Percentiles rank a stretch among this genome's conserved stretches.
These are phyloP conservation scores for Ivindomyrus marchei DNA, from an alignment of 2,113 vertebrate species.

Conservation along the genomic window DNA sequence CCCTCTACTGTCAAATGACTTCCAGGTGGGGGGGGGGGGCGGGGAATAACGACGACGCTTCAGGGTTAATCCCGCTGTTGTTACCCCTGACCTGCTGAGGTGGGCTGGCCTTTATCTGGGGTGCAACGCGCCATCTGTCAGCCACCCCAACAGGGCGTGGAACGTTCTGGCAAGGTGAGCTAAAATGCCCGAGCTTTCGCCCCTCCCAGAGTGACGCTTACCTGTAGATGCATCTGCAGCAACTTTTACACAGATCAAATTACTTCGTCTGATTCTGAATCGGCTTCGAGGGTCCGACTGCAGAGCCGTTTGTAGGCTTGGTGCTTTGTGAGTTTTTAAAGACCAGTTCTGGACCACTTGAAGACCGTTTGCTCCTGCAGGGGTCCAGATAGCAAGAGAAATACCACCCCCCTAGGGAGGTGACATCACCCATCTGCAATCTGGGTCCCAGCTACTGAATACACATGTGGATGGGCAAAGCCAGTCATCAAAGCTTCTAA, in stretches of 20 bases:
- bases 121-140: not conserved
- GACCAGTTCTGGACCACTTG: not conserved
- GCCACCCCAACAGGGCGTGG: not conserved
- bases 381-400: not conserved
- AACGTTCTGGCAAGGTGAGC: not conserved
- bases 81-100: not conserved
- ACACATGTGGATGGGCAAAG: not conserved
- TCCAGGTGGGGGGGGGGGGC: slow-evolving; percentile 23
- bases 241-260: not conserved
- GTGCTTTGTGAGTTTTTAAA: not conserved
- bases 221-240: not conserved
- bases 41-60: not conserved
- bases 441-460: not conserved
- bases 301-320: not conserved
- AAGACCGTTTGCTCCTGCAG: not conserved
- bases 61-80: slow-evolving; percentile 2
- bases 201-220: not conserved
- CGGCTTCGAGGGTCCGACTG: not conserved
- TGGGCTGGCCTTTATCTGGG: not conserved
- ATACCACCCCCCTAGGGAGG: not conserved
- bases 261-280: not conserved
- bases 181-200: not conserved
- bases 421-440: not conserved
- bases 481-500: not conserved
- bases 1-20: slow-evolving; percentile 37